Conservation (phyloP, 2,888 invertebrate species). For the Copidosoma aretas region DNA sequence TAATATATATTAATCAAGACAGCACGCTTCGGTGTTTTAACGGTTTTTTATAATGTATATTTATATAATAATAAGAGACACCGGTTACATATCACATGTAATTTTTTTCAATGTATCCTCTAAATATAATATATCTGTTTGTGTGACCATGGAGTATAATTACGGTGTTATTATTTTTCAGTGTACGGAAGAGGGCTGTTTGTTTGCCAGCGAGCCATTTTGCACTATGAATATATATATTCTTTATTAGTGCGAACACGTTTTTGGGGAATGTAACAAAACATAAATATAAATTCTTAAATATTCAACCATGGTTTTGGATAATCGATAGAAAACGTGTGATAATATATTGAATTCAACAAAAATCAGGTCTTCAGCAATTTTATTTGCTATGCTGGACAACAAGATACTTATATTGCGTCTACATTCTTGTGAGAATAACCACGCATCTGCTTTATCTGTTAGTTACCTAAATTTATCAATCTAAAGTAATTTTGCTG, state of each 20-base stretch:
- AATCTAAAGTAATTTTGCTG: not conserved
- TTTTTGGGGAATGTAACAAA: constrained; percentile 15
- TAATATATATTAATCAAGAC: too few species aligned
- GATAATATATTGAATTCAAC: not conserved
- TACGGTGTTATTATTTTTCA: constrained; percentile 3
- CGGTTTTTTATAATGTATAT: too few species aligned
- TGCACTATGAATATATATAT: constrained; percentile 19
- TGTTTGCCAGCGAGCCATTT: constrained; percentile 40
- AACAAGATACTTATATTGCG: not conserved
- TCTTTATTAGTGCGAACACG: constrained; percentile 28
- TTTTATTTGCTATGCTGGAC: too few species aligned
- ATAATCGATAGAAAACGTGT: not conserved
- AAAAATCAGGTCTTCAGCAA: not conserved
- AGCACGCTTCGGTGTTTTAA: too few species aligned
- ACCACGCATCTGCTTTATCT: too few species aligned
- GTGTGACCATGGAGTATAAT: too few species aligned
- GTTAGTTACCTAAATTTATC: too few species aligned
- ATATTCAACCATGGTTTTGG: too few species aligned
- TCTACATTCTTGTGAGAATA: not conserved
- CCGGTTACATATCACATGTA: too few species aligned
- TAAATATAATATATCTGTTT: too few species aligned
- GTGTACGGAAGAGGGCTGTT: constrained; percentile 43
- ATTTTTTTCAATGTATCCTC: too few species aligned
- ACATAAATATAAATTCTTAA: not conserved
- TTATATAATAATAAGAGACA: too few species aligned